Evolutionary conservation across 1,140 invertebrate genomes (phyloP).

Genomic region (Caerostris darwini): DNA sequence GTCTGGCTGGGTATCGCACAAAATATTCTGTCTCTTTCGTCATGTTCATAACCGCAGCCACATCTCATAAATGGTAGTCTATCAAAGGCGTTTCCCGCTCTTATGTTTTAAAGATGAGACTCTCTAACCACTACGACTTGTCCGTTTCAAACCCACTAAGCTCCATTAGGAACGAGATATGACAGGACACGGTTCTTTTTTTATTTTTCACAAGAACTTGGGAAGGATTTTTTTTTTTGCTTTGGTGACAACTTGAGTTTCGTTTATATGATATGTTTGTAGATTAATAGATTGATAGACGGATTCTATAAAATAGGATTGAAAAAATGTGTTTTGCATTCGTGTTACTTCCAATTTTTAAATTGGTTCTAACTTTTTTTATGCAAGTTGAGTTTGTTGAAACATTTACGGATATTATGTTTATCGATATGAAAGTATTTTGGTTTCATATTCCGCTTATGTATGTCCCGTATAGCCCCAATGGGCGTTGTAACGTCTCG

Average conservation of each 20-base stretch:
- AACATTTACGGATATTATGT: too few species aligned
- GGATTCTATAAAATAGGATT: too few species aligned
- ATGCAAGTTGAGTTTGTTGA: too few species aligned
- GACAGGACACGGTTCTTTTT: neutral
- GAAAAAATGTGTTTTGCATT: too few species aligned
- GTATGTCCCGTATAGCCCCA: too few species aligned
- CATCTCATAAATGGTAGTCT: slow-evolving; percentile 60
- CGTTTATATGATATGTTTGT: neutral
- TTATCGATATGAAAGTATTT: too few species aligned
- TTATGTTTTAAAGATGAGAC: slow-evolving; percentile 66
- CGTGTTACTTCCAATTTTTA: too few species aligned
- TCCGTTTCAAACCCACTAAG: slow-evolving; percentile 67
- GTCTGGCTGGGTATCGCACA: slow-evolving; percentile 20
- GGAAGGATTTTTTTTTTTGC: neutral
- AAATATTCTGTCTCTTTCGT: slow-evolving; percentile 54
- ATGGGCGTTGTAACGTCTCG: too few species aligned
- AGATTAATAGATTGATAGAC: too few species aligned
- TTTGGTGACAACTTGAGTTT: neutral
- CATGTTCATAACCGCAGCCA: slow-evolving; percentile 41
- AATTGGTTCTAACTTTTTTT: too few species aligned
- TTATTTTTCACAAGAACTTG: neutral
- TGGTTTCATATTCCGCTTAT: too few species aligned
- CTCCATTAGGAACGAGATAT: slow-evolving; percentile 54
- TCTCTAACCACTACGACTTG: slow-evolving; percentile 54
- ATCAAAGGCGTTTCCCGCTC: slow-evolving; percentile 28